phyloP scores from a whole-genome alignment of 1,140 invertebrate genomes.

The Hormaphis cornu region DNA sequence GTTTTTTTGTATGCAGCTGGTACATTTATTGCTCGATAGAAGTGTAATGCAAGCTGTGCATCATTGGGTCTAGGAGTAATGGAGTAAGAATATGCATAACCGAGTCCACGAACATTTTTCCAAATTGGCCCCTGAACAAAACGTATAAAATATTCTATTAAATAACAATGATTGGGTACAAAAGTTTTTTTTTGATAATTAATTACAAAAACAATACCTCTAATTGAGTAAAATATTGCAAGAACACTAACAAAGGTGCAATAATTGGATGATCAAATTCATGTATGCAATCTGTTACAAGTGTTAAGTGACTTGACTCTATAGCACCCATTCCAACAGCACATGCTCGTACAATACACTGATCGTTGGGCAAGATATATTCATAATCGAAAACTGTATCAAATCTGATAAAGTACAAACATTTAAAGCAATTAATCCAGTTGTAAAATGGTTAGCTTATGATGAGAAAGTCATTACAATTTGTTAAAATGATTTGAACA shows the following conservation, averaged over 20 bases:
- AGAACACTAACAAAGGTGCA: conserved; percentile 62
- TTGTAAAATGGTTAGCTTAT: no score
- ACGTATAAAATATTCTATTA: conserved; percentile 34
- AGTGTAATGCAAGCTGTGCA: conserved; percentile 58
- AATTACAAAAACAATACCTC: conserved; percentile 50
- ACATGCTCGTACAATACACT: conserved; percentile 44
- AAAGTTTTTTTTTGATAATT: neutral
- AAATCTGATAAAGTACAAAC: conserved; percentile 42
- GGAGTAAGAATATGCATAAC: conserved; percentile 70
- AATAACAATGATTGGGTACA: neutral
- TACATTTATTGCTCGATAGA: conserved; percentile 65
- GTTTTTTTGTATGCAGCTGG: conserved; percentile 66
- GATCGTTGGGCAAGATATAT: conserved; percentile 37
- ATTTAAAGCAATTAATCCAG: no score
- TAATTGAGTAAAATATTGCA: conserved; percentile 77
- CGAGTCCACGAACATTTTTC: conserved; percentile 71
- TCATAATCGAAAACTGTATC: conserved; percentile 46
- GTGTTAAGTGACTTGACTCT: conserved; percentile 67
- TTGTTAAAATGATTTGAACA: neutral
- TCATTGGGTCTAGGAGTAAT: conserved; percentile 54
- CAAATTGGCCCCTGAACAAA: conserved; percentile 79
- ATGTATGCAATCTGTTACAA: conserved; percentile 54
- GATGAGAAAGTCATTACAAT: neutral
- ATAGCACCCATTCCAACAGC: conserved; percentile 72
- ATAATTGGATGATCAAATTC: conserved; percentile 56